Percentiles rank a stretch among this genome's conserved stretches.
These are phyloP conservation scores for Drosophila ironensis DNA, from an alignment of 1,140 invertebrate species.

Conservation along the genomic window DNA sequence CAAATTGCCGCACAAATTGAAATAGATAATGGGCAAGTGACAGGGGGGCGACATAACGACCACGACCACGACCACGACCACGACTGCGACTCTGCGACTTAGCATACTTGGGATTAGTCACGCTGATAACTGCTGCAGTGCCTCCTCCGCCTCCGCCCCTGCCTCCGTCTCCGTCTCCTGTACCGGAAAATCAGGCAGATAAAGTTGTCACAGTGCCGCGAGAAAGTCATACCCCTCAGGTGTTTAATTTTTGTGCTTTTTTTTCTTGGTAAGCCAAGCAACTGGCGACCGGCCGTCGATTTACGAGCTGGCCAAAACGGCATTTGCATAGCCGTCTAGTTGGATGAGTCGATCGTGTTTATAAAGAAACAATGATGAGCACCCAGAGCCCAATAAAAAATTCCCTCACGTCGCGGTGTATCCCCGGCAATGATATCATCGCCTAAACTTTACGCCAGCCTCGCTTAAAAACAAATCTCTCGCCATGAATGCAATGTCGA, in stretches of 20 bases:
- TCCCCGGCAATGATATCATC: conserved; percentile 60
- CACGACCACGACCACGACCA: conserved; percentile 7
- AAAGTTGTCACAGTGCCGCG: conserved; percentile 16
- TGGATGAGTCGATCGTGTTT: conserved; percentile 26
- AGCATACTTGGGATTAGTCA: conserved; percentile 66
- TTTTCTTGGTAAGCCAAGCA: too few relatives aligned
- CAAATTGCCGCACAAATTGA: conserved; percentile 51
- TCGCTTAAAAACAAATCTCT: conserved; percentile 11
- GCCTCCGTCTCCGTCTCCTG: too few relatives aligned
- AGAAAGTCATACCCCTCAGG: conserved; percentile 30
- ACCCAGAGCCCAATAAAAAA: conserved; percentile 73
- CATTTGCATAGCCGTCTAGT: conserved; percentile 50
- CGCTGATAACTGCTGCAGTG: conserved; percentile 42
- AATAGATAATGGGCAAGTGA: conserved; percentile 49
- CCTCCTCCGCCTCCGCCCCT: neutral
- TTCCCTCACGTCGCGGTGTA: conserved; percentile 55
- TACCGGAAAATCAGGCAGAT: neutral
- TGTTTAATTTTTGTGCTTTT: too few relatives aligned
- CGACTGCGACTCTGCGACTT: conserved; percentile 31
- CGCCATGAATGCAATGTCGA: conserved; percentile 35
- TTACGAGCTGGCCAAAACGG: conserved; percentile 2
- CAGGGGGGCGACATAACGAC: conserved; percentile 26
- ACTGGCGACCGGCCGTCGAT: too few relatives aligned
- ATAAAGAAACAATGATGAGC: conserved; percentile 61
- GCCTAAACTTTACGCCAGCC: conserved; percentile 51